These are phyloP conservation scores for Stegana nigrithorax DNA, from an alignment of 2,888 invertebrate genomes.

Conservation along the genomic window DNA sequence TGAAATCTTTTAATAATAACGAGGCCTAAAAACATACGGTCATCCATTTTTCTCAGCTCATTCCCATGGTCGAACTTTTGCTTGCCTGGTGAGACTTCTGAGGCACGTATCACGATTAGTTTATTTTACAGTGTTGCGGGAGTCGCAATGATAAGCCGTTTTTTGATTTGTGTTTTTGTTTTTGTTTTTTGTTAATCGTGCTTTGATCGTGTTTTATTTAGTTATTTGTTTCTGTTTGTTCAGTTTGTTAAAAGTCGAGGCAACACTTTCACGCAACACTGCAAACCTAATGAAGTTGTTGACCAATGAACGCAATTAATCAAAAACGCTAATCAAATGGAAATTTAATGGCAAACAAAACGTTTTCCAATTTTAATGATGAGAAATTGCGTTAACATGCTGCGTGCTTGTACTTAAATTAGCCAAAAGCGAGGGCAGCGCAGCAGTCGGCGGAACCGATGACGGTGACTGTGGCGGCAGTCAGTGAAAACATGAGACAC, in stretches of 20 bases:
- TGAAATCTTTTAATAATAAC: no score
- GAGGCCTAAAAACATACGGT: no score
- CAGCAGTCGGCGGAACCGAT: not conserved
- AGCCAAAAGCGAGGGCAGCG: not conserved
- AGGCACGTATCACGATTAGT: no score
- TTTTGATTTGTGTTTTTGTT: not conserved
- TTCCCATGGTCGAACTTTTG: no score
- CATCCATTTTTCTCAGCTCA: no score
- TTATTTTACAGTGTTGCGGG: no score
- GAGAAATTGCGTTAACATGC: constrained; percentile 22
- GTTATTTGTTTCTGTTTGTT: not conserved
- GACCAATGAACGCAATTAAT: constrained; percentile 46
- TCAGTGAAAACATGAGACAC: not conserved
- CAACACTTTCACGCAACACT: constrained; percentile 43
- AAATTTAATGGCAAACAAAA: constrained; percentile 55
- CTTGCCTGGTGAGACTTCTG: no score
- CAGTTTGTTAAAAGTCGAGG: not conserved
- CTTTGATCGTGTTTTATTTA: not conserved
- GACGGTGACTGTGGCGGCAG: not conserved
- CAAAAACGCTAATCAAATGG: constrained; percentile 54
- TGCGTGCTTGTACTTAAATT: constrained; percentile 3
- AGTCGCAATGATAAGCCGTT: not conserved
- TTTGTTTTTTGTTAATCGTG: not conserved
- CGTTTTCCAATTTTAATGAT: constrained; percentile 27
- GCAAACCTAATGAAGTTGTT: constrained; percentile 50